Percentiles rank a stretch among this genome's conserved stretches.
These are phyloP conservation scores for Eudorcas thomsonii DNA, from an alignment of 2,113 vertebrate genomes.

Conservation along the genomic window DNA sequence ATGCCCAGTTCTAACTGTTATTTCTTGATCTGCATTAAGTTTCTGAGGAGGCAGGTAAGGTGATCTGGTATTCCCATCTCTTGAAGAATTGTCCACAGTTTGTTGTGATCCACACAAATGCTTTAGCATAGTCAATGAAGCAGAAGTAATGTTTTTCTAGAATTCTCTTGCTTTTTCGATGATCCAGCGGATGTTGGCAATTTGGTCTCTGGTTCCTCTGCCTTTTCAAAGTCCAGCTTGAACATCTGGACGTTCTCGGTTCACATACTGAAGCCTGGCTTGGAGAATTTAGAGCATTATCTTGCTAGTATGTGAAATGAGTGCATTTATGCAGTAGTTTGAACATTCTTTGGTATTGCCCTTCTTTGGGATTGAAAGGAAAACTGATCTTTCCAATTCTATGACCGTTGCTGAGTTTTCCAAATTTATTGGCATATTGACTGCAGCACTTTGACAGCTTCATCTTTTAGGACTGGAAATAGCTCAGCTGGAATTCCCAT, in stretches of 20 bases:
- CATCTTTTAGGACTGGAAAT: not conserved
- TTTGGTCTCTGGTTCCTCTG: not conserved
- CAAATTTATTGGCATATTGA: not conserved
- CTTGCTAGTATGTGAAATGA: not conserved
- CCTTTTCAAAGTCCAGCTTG: not conserved
- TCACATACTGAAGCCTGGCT: not conserved
- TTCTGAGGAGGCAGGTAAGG: not conserved
- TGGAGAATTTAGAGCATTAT: not conserved
- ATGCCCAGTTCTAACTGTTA: not conserved
- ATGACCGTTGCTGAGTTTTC: not conserved
- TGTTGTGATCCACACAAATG: not conserved
- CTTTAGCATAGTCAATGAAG: not conserved
- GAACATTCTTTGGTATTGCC: not conserved
- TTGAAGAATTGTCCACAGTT: not conserved
- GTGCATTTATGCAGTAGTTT: not conserved
- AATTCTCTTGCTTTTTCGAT: not conserved
- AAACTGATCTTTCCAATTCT: not conserved
- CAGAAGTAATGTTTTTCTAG: not conserved
- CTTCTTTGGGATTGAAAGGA: not conserved
- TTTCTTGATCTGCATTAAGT: not conserved
- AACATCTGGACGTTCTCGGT: not conserved
- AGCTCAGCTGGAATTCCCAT: not conserved
- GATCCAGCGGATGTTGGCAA: not conserved
- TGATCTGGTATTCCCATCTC: not conserved
- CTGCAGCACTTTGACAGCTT: not conserved